Conservation (phyloP, 2,888 invertebrate genomes). For the Lepidocyrtoides sp. region DNA sequence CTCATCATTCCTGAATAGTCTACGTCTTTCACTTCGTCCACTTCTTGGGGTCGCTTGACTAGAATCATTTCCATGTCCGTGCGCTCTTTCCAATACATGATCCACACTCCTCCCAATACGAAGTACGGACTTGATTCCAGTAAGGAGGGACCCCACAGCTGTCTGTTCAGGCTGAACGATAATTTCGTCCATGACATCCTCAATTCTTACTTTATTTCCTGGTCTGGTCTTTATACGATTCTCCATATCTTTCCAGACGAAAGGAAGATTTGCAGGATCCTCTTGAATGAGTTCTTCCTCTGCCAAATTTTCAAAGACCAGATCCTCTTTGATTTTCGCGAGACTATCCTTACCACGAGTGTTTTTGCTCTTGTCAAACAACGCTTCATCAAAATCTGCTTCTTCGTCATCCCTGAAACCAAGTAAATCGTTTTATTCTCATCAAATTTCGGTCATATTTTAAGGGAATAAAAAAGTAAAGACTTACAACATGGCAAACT, state of each 20-base stretch:
- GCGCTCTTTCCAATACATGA: not conserved
- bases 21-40: not conserved
- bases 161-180: conserved; percentile 68
- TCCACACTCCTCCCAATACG: conserved; percentile 73
- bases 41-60: conserved; percentile 59
- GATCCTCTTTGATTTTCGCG: conserved; percentile 54
- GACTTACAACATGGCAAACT: conserved; percentile 79
- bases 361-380: conserved; percentile 33
- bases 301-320: conserved; percentile 71
- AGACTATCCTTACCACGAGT: conserved; percentile 69
- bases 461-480: too few species aligned
- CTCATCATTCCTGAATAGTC: not conserved
- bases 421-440: not conserved
- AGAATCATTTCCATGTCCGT: conserved; percentile 32
- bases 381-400: conserved; percentile 13
- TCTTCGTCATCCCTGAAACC: conserved; percentile 65
- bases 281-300: conserved; percentile 77
- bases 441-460: not conserved
- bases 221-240: conserved; percentile 61
- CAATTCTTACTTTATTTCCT: conserved; percentile 39
- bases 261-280: conserved; percentile 70
- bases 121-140: conserved; percentile 72
- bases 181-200: conserved; percentile 67
- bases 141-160: conserved; percentile 43
- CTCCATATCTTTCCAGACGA: conserved; percentile 70